phyloP scores from a whole-genome alignment of 2,797 vertebrate species.

The Podarcis siculus region DNA sequence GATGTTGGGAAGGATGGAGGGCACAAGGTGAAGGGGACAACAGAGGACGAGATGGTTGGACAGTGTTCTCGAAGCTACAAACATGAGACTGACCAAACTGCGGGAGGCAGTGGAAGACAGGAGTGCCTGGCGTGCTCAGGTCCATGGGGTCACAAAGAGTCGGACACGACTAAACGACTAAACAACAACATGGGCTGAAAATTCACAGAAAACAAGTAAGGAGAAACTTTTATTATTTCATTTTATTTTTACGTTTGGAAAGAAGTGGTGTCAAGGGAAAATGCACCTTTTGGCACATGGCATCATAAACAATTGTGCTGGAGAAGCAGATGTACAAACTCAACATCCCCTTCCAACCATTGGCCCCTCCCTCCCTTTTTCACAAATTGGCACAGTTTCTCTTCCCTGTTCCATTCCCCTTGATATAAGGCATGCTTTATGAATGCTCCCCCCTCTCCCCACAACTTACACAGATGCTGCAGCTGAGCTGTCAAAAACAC shows the following conservation, averaged over 20 bases:
- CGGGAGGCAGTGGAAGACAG: too few species aligned
- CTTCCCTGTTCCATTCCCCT: too few species aligned
- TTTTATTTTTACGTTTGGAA: neutral
- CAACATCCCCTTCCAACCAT: neutral
- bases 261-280: neutral
- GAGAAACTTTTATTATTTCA: neutral
- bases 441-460: neutral
- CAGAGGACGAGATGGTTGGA: too few species aligned
- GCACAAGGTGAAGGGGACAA: too few species aligned
- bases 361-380: neutral
- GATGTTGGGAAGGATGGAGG: too few species aligned
- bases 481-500: conserved; percentile 27
- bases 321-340: neutral
- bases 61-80: too few species aligned
- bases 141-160: too few species aligned
- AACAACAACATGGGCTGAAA: too few species aligned
- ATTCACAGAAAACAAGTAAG: neutral
- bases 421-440: neutral
- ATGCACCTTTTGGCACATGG: neutral
- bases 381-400: conserved; percentile 9
- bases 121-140: too few species aligned
- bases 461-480: neutral
- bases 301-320: neutral
- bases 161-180: too few species aligned
- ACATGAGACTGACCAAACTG: too few species aligned